These are phyloP conservation scores for Isaurus tuberculatus DNA, from an alignment of 92 coral and sea anemone genomes.

Conservation along the genomic window DNA sequence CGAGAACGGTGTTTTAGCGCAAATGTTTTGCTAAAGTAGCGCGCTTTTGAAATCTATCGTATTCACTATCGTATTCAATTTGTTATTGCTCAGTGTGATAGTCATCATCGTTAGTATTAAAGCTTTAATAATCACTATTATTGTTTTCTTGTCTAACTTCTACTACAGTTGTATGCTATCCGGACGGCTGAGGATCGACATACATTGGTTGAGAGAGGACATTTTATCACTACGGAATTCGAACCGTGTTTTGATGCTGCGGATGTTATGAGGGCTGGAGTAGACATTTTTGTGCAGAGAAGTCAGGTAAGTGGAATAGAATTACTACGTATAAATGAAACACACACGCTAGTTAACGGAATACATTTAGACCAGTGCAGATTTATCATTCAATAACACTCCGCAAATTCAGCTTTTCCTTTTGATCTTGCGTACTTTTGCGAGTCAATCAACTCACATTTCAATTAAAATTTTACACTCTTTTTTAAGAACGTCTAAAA, in stretches of 20 bases:
- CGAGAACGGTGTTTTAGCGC: no score
- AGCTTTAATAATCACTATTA: background rate
- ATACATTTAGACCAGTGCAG: background rate
- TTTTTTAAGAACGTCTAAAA: no score
- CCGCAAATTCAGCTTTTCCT: no score
- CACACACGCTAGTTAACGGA: background rate
- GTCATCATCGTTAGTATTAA: background rate
- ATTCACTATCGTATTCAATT: no score
- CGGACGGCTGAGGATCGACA: constrained; percentile 58
- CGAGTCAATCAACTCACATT: no score
- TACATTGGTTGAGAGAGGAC: constrained; percentile 32
- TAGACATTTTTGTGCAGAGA: constrained; percentile 73
- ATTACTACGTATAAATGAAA: background rate
- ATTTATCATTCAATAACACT: background rate
- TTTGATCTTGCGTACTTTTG: no score
- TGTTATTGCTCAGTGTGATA: no score
- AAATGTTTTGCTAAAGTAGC: no score
- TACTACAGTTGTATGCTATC: constrained; percentile 72
- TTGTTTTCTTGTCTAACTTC: background rate
- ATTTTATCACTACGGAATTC: constrained; percentile 64
- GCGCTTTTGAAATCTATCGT: no score
- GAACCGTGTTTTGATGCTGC: constrained; percentile 83
- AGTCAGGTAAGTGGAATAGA: constrained; percentile 58
- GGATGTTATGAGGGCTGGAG: constrained; percentile 72
- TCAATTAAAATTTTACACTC: no score